Conservation (phyloP, 2,797 vertebrate genomes). For the Microchirus variegatus region DNA sequence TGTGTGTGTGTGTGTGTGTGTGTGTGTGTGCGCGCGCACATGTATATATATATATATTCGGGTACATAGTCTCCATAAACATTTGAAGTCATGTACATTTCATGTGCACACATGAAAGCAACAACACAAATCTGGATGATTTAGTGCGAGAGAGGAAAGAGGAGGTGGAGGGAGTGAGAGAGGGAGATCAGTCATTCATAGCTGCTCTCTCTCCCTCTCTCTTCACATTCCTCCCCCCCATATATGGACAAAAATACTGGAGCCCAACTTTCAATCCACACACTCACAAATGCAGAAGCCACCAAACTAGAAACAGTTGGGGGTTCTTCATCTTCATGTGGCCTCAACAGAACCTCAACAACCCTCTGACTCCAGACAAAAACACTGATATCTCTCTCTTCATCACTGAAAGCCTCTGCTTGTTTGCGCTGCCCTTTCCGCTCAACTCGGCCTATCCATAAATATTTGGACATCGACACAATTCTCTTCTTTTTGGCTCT, state of each 20-base stretch:
- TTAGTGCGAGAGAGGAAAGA: constrained; percentile 28
- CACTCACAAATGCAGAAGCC: constrained; percentile 27
- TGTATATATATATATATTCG: too few relatives aligned
- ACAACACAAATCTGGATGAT: constrained; percentile 11
- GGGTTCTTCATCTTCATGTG: constrained; percentile 3
- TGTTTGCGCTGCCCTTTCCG: constrained; percentile 40
- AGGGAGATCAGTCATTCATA: constrained; percentile 75
- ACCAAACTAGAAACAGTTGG: constrained; percentile 21
- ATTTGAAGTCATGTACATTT: constrained; percentile 10
- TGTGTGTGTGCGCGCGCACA: neutral
- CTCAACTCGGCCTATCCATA: too few relatives aligned
- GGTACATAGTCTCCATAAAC: neutral
- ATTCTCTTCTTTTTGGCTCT: too few relatives aligned
- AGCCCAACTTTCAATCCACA: constrained; percentile 53
- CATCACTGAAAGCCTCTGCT: constrained; percentile 19
- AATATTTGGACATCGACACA: too few relatives aligned
- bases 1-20: neutral
- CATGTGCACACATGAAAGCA: constrained; percentile 15
- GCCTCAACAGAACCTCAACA: neutral
- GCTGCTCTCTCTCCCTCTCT: constrained; percentile 63
- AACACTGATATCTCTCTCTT: constrained; percentile 18
- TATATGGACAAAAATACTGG: constrained; percentile 81
- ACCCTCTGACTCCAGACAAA: neutral
- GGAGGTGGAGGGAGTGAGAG: constrained; percentile 11
- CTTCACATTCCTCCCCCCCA: constrained; percentile 80